Evolutionary conservation across 2,797 vertebrate genomes (phyloP).

Genomic region (Poecilia wingei): DNA sequence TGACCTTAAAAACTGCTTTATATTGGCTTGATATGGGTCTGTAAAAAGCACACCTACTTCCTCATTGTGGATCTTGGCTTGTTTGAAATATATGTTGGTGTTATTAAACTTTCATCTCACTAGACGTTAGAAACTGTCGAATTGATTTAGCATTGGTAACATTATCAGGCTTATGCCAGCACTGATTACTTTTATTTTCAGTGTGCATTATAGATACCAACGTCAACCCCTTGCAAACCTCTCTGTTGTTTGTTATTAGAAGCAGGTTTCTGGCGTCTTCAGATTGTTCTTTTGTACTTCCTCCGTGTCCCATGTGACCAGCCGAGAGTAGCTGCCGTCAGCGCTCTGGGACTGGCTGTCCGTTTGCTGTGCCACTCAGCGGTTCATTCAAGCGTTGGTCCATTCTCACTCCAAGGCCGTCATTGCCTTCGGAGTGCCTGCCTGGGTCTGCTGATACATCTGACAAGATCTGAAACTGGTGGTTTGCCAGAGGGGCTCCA

Average conservation of each 20-base stretch:
- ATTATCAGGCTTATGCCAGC: not conserved
- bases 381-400: constrained; percentile 60
- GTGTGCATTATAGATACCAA: constrained; percentile 4
- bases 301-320: constrained; percentile 54
- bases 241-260: constrained; percentile 15
- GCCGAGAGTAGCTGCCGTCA: constrained; percentile 57
- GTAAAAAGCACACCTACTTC: not conserved
- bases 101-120: not conserved
- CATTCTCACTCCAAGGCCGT: constrained; percentile 52
- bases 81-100: not conserved
- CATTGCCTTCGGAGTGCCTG: constrained; percentile 41
- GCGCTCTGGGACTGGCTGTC: constrained; percentile 62
- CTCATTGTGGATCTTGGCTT: not conserved
- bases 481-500: constrained; percentile 23
- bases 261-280: constrained; percentile 45
- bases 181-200: not conserved
- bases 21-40: not conserved
- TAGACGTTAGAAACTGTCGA: not conserved
- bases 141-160: not conserved
- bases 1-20: not conserved
- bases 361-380: constrained; percentile 60
- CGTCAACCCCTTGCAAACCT: not conserved
- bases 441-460: constrained; percentile 38
- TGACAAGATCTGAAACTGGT: constrained; percentile 33
- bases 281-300: constrained; percentile 58